phyloP scores from a whole-genome alignment of 2,888 invertebrate genomes.

The Ormia ochracea region DNA sequence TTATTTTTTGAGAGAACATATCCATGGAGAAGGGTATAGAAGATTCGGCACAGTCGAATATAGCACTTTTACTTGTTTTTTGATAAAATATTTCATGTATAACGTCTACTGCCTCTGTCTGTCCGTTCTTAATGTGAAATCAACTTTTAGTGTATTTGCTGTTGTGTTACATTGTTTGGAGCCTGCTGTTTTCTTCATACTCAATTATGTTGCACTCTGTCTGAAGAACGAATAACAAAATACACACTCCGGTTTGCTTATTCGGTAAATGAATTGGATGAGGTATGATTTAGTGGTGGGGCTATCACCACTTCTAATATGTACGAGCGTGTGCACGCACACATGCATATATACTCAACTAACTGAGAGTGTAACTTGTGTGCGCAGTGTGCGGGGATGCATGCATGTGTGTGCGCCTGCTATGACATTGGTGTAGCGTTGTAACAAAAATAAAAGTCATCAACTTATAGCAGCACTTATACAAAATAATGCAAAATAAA shows the following conservation, averaged over 20 bases:
- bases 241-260: background rate
- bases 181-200: slow-evolving; percentile 30
- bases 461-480: no score
- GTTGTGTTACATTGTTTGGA: slow-evolving; percentile 6
- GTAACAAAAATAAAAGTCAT: slow-evolving; percentile 1
- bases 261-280: slow-evolving; percentile 28
- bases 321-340: background rate
- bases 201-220: slow-evolving; percentile 11
- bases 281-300: slow-evolving; percentile 35
- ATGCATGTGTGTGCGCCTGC: background rate
- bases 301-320: slow-evolving; percentile 41
- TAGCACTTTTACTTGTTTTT: no score
- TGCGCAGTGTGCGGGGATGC: no score
- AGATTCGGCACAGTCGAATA: no score
- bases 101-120: slow-evolving; percentile 22
- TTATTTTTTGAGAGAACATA: no score
- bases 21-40: no score
- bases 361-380: background rate
- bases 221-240: slow-evolving; percentile 5
- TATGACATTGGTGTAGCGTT: slow-evolving; percentile 35
- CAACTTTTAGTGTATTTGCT: slow-evolving; percentile 31
- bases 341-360: background rate
- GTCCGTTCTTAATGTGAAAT: no score
- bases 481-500: slow-evolving; percentile 18
- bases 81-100: background rate